These are phyloP conservation scores for Gymnobelideus leadbeateri DNA, from an alignment of 2,113 vertebrate genomes.

Conservation along the genomic window DNA sequence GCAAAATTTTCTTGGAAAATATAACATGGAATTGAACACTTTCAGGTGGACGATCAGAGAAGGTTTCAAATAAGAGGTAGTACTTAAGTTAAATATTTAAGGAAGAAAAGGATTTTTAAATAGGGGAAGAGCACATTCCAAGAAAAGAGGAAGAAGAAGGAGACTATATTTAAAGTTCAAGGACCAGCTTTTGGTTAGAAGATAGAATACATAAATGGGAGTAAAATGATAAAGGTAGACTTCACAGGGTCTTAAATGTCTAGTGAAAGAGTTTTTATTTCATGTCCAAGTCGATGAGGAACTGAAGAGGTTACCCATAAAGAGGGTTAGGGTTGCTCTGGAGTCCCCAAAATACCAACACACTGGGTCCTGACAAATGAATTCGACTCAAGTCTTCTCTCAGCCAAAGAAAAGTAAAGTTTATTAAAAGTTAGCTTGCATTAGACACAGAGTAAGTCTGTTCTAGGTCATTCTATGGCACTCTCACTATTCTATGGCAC, in stretches of 20 bases:
- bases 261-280: background rate
- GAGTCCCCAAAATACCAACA: no score
- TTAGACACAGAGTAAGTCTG: no score
- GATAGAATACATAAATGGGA: background rate
- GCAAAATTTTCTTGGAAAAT: background rate
- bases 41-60: background rate
- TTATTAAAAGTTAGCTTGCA: no score
- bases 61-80: background rate
- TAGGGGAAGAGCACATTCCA: background rate
- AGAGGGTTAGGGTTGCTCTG: no score
- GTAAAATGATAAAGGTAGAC: background rate
- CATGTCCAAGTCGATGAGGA: background rate
- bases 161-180: background rate
- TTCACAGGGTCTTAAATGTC: background rate
- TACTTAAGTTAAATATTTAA: background rate
- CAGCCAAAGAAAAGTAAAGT: no score
- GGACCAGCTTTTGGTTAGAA: background rate
- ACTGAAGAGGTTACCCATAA: no score
- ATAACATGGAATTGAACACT: background rate
- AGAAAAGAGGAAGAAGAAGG: background rate
- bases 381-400: no score
- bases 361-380: no score
- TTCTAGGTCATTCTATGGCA: no score
- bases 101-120: background rate
- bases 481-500: no score